phyloP scores from a whole-genome alignment of 2,797 vertebrate species.

The Gymnoscopelus braueri region DNA sequence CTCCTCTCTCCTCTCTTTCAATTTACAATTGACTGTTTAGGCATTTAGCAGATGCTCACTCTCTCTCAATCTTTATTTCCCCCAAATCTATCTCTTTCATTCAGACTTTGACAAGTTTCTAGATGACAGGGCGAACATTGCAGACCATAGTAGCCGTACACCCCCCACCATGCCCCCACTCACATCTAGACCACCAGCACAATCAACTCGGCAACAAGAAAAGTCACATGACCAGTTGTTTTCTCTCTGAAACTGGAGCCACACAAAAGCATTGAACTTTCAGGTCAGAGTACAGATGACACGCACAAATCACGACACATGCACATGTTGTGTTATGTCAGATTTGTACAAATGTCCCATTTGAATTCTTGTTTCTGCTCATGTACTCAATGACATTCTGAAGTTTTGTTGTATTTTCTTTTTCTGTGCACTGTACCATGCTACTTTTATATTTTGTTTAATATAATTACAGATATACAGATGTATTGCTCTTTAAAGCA shows the following conservation, averaged over 20 bases:
- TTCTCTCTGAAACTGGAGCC: conserved; percentile 65
- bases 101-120: conserved; percentile 84
- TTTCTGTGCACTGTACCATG: too few relatives aligned
- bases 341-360: too few relatives aligned
- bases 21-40: too few relatives aligned
- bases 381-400: too few relatives aligned
- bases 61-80: not conserved
- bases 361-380: not conserved
- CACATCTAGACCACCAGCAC: conserved; percentile 40
- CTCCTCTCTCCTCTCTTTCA: too few relatives aligned
- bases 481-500: too few relatives aligned
- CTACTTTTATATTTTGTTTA: too few relatives aligned
- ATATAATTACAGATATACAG: too few relatives aligned
- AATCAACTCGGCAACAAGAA: conserved; percentile 60
- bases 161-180: conserved; percentile 17
- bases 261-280: conserved; percentile 2
- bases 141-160: conserved; percentile 49
- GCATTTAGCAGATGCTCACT: not conserved
- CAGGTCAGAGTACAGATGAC: not conserved
- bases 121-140: conserved; percentile 67
- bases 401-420: too few relatives aligned
- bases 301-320: conserved; percentile 1
- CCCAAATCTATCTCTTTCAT: not conserved
- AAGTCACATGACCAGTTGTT: conserved; percentile 77
- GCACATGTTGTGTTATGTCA: not conserved